Base-by-base conservation (phyloP, 2,888 invertebrate species). In the Eupithecia insigniata region DNA sequence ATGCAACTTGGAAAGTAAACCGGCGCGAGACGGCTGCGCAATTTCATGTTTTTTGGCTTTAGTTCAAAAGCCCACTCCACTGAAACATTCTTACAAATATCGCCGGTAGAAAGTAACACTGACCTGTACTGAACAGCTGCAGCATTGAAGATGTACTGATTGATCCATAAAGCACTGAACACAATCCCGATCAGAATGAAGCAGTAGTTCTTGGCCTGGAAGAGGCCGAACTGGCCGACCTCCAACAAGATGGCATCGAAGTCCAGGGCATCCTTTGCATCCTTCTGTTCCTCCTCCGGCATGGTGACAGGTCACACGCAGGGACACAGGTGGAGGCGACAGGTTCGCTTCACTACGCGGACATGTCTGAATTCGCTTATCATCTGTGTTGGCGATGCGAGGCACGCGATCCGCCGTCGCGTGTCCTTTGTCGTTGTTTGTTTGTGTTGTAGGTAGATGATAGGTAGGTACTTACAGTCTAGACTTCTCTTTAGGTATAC, bases 111-210 rank as follows among this genome's bases (percentile, higher is more conserved):
- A 22, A 8, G 0, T 22, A 61, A 30, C 28, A 32, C 61, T 32
- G 1, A 61, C 61, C 61, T 32, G 32, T 61, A 30, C 1, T 28
- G 18, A 1, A 30, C 30, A 32, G 30, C 18, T 28, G 89, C 92
- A 3, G 95, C 95, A 1, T 93, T 91, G 79, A 95, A 95, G 64
- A 95, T 90, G 75, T 94, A 95, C 78, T 93, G 92, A 34, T 91
- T 86, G 73, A 89, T 91, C 78, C 92, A 94, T 32, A 92, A 83
- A 0, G 95, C 94, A 65, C 91, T 87, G 77, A 93, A 89, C 72
- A 95, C 75, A 16, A 95, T 87, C 5, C 94, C 91, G 51, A 95
- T 32, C 67, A 94, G 86, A 34, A 95, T 90, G 67, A 93, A 84
- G 58, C 85, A 79, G 79, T 91, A 95, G 74, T 88, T 92, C 66